Base-by-base conservation (phyloP, 2,888 invertebrate genomes). In the Lasioglossum marginatum region DNA sequence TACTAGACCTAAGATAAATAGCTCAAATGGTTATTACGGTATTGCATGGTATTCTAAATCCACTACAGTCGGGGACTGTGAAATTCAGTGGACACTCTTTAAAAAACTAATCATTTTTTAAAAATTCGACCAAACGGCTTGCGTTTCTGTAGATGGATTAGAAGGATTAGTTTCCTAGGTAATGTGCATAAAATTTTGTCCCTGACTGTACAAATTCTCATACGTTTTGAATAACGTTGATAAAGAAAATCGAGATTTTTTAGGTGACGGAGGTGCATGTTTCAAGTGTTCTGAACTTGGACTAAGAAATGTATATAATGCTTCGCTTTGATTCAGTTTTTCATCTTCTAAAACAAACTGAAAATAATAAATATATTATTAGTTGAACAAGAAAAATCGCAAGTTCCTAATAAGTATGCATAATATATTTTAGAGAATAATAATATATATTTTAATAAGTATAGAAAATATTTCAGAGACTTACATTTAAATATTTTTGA, bases 211-310 rank as follows among this genome's bases (percentile, higher is more conserved):
- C 12, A 73, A 48, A 45, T 2, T 12, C 19, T 72, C 90, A 6
- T 82, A 89, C 97, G 97, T 97, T 96, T 98, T 98, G 93, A 98
- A 98, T 84, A 98, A 96, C 0, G 98, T 98, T 8, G 98, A 97
- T 87, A 98, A 96, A 2, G 98, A 98, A 95, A 98, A 98, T 93
- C 98, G 97, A 16, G 97, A 97, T 95, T 98, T 98, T 95, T 98
- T 98, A 86, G 97, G 98, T 91, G 97, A 97, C 70, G 97, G 97
- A 70, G 97, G 96, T 81, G 96, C 96, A 91, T 97, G 97, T 95
- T 98, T 98, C 88, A 98, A 96, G 95, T 98, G 98, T 94, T 98
- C 98, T 0, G 98, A 98, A 94, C 98, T 98, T 5, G 98, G 98
- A 94, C 98, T 98, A n/a, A 99, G 96, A 95, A 99, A 99, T 86